A percentile compares a stretch with the other conserved stretches of the same genome.
These are phyloP conservation scores for Parochlus steinenii DNA, from an alignment of 2,888 invertebrate genomes.

Conservation along the genomic window DNA sequence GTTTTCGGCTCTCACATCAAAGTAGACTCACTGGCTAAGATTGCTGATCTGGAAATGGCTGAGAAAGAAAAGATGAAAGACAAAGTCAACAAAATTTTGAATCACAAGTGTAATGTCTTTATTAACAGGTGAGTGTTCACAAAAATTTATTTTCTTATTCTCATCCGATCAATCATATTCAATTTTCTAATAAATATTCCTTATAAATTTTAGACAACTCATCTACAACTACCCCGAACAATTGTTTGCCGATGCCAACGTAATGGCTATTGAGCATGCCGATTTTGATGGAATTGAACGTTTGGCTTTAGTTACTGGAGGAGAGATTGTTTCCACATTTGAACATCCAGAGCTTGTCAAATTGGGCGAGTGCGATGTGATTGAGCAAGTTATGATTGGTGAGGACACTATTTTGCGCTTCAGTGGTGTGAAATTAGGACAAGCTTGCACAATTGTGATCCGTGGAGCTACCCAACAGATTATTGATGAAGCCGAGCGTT, in stretches of 20 bases:
- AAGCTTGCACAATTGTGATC: slow-evolving; percentile 93
- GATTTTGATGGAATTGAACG: slow-evolving; percentile 99
- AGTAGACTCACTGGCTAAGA: slow-evolving; percentile 83
- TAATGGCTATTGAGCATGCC: slow-evolving; percentile 99
- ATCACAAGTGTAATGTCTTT: slow-evolving; percentile 92
- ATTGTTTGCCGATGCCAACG: slow-evolving; percentile 91
- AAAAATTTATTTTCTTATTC: slow-evolving; percentile 1
- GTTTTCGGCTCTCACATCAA: slow-evolving; percentile 92
- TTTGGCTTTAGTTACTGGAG: slow-evolving; percentile 90
- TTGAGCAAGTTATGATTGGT: slow-evolving; percentile 97
- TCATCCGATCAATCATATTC: slow-evolving; percentile 1
- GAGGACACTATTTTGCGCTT: slow-evolving; percentile 91
- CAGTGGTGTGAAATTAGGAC: slow-evolving; percentile 84
- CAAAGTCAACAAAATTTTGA: slow-evolving; percentile 90
- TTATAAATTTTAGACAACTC: slow-evolving; percentile 50
- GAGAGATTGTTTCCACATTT: slow-evolving; percentile 97
- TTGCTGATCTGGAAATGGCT: slow-evolving; percentile 92
- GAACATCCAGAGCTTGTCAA: slow-evolving; percentile 84
- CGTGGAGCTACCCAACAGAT: slow-evolving; percentile 97
- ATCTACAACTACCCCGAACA: slow-evolving; percentile 99
- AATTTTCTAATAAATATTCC: slow-evolving; percentile 2
- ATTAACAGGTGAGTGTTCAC: slow-evolving; percentile 69
- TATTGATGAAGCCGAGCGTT: slow-evolving; percentile 95
- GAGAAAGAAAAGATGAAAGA: slow-evolving; percentile 99
- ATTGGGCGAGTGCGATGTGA: slow-evolving; percentile 83